A percentile compares a stretch with the other conserved stretches of the same genome.
Conservation (phyloP, 2,888 invertebrate species). For the Maniola hyperantus region DNA sequence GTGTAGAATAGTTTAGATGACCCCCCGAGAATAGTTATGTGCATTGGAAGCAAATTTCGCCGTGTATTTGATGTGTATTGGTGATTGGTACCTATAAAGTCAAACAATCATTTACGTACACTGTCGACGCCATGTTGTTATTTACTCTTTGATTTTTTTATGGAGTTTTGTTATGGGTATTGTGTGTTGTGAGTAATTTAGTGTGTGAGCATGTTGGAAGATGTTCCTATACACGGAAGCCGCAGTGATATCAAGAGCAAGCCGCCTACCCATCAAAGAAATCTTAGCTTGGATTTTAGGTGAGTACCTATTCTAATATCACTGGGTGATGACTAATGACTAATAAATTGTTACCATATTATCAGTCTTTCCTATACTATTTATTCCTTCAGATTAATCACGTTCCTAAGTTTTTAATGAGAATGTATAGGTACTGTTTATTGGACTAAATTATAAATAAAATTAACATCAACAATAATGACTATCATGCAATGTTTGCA, state of each 20-base stretch:
- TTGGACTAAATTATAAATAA: too few relatives aligned
- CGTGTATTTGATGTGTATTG: slow-evolving; percentile 1
- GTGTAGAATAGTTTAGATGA: slow-evolving; percentile 5
- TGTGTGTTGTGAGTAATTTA: slow-evolving; percentile 64
- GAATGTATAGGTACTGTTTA: too few relatives aligned
- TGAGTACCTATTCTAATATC: slow-evolving; percentile 65
- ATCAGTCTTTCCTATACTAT: too few relatives aligned
- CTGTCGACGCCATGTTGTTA: slow-evolving; percentile 77
- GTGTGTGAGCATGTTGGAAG: slow-evolving; percentile 80
- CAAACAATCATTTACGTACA: slow-evolving; percentile 39
- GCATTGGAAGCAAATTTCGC: background rate
- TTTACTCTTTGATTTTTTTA: slow-evolving; percentile 70
- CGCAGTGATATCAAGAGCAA: slow-evolving; percentile 69
- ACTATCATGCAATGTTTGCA: too few relatives aligned
- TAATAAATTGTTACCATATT: background rate
- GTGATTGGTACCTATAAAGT: background rate
- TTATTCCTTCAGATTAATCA: too few relatives aligned
- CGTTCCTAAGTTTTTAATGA: too few relatives aligned
- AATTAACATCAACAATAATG: too few relatives aligned
- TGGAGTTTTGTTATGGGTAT: slow-evolving; percentile 65
- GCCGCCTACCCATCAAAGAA: slow-evolving; percentile 88
- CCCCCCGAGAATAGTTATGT: background rate
- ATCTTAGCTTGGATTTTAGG: slow-evolving; percentile 95
- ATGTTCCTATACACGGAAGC: slow-evolving; percentile 79
- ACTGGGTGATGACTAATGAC: slow-evolving; percentile 3